phyloP scores from a whole-genome alignment of 2,888 invertebrate species.

The Sisyra nigra region DNA sequence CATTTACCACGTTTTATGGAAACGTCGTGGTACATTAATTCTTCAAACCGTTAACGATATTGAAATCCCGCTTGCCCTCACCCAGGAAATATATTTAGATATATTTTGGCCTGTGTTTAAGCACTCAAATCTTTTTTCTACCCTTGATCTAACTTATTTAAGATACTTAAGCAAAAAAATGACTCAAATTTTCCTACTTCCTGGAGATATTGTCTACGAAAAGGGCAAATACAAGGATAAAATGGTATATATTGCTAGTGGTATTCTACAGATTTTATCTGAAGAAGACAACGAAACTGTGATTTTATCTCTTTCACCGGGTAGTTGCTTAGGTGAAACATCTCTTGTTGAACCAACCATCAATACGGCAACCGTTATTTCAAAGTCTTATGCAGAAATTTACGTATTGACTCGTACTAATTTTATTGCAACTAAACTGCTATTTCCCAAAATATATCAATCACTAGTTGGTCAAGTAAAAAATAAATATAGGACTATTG shows the following conservation, averaged over 20 bases:
- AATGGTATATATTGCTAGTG: constrained; percentile 34
- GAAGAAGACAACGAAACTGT: constrained; percentile 38
- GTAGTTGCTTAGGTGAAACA: constrained; percentile 35
- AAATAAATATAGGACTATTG: constrained; percentile 10
- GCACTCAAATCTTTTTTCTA: constrained; percentile 34
- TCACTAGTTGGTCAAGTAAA: constrained; percentile 9
- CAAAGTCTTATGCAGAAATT: constrained; percentile 15
- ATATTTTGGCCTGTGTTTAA: constrained; percentile 34
- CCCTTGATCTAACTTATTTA: constrained; percentile 32
- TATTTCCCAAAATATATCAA: constrained; percentile 13
- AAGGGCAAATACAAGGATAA: constrained; percentile 31
- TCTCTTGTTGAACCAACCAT: constrained; percentile 22
- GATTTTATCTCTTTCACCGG: constrained; percentile 35
- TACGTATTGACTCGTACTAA: constrained; percentile 12
- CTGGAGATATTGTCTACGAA: constrained; percentile 32
- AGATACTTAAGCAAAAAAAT: constrained; percentile 32
- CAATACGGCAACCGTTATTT: constrained; percentile 14
- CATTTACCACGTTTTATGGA: not conserved
- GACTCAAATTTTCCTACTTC: constrained; percentile 33
- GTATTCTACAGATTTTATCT: constrained; percentile 32
- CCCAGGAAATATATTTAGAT: constrained; percentile 30
- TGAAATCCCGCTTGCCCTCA: too few species aligned
- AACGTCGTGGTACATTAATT: not conserved
- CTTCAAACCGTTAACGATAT: not conserved
- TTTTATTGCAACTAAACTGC: constrained; percentile 12